phyloP scores from a whole-genome alignment of 1,140 invertebrate species.

The Calliphora vicina region DNA sequence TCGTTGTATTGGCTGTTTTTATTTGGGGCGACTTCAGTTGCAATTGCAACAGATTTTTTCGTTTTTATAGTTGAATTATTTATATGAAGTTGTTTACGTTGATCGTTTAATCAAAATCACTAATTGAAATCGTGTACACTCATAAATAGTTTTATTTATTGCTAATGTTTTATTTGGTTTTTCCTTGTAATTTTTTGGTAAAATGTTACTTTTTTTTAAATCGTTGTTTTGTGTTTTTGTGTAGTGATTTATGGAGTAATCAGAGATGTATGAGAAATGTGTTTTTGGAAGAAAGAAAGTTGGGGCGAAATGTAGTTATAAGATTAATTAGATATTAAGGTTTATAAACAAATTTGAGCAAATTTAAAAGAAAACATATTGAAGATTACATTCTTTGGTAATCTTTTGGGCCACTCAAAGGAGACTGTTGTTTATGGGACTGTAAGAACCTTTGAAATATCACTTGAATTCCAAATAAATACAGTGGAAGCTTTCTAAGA shows the following conservation, averaged over 20 bases:
- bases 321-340: too few species aligned
- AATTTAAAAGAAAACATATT: too few species aligned
- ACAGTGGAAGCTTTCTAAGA: too few species aligned
- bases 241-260: background rate
- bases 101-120: slow-evolving; percentile 16
- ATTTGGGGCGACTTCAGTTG: background rate
- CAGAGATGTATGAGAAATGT: background rate
- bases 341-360: too few species aligned
- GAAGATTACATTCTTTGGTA: too few species aligned
- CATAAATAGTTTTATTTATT: slow-evolving; percentile 9
- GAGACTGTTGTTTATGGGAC: too few species aligned
- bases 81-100: slow-evolving; percentile 11
- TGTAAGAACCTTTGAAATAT: too few species aligned
- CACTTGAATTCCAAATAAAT: too few species aligned
- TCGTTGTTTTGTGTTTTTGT: background rate
- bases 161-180: background rate
- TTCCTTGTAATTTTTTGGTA: background rate
- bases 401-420: too few species aligned
- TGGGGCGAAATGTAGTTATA: background rate
- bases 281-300: background rate
- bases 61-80: background rate
- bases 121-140: slow-evolving; percentile 13
- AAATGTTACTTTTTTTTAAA: background rate
- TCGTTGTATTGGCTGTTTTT: background rate
- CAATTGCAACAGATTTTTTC: too few species aligned